Conservation (phyloP, 2,113 vertebrate genomes). For the Hepsetus odoe region DNA sequence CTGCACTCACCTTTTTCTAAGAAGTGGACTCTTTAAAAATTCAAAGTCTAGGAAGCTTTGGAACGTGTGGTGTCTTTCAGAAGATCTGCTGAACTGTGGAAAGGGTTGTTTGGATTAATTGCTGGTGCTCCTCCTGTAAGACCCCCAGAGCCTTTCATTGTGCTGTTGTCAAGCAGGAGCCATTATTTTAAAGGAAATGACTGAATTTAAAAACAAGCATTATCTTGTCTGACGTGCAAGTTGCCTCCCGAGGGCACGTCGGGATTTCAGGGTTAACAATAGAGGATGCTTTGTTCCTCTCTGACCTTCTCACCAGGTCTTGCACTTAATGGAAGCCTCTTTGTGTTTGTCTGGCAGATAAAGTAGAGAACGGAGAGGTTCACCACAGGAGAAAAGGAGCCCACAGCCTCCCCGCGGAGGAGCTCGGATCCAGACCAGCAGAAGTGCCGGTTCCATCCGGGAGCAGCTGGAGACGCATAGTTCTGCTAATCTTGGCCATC, state of each 20-base stretch:
- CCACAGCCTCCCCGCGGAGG: constrained; percentile 19
- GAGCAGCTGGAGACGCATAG: constrained; percentile 88
- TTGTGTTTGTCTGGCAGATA: constrained; percentile 74
- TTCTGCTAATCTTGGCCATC: constrained; percentile 91
- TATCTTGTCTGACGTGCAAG: no score
- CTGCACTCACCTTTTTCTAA: no score
- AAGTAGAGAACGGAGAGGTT: constrained; percentile 90
- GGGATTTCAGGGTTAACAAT: no score
- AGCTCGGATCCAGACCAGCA: constrained; percentile 33
- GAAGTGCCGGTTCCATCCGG: constrained; percentile 48
- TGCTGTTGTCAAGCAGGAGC: not conserved
- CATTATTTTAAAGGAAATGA: not conserved
- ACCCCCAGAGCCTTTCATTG: not conserved
- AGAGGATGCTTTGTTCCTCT: no score
- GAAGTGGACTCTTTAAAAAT: no score
- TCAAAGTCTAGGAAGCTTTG: no score
- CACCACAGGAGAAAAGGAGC: constrained; percentile 80
- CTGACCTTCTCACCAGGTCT: no score
- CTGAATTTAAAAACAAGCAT: no score
- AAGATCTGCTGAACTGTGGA: not conserved
- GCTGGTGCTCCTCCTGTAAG: no score
- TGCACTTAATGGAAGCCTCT: not conserved
- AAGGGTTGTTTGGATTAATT: no score
- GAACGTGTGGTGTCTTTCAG: not conserved
- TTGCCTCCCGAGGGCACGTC: no score